Base-by-base conservation (phyloP, 1,140 invertebrate species). In the Phymastichus coffea region DNA sequence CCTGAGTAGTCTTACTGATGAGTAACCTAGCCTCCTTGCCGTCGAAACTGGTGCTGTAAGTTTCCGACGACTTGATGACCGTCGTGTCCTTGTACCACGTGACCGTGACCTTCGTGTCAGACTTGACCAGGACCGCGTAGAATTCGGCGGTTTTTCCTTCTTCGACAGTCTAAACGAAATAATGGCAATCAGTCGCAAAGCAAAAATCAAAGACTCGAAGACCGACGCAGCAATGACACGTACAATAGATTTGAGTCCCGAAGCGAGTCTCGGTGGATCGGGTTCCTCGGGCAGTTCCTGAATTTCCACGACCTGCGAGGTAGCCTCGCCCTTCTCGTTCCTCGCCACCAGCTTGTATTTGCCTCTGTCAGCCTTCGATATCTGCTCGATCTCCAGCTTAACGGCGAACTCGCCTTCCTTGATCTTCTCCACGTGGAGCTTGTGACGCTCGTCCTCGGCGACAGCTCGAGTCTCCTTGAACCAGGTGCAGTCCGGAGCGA, bases 241-340 rank as follows among this genome's bases (percentile, higher is more conserved):
- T 80, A 92, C 89, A 68, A 87, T 82, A 67, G 87, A 86, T 66
- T 85, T 86, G 20, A 94, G 83, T 67, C 86, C 87, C 67, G 89
- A 87, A 43, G 83, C 83, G 66, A 94, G 87, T 70, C 87, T 86
- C 4, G 83, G 83, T 71, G 83, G 83, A 55, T 81, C 77, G 47
- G 77, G 74, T 57, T 90, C 87, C 68, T 87, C 86, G 6, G 88
- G 88, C 66, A 94, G 87, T 67, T 94, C 90, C 33, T 87, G 87
- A 10, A 96, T 87, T 77, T 93, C 88, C 1, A 97, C 92, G 52
- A 87, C 83, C 76, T 94, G 90, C n/a, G 93, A 95, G 25, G 88
- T 88, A 1, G 91, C 92, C 82, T 95, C 93, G 61, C 94, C 94
- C 76, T 95, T 95, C 70, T 95, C 93, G 70, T 96, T 96, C 71